Base-by-base conservation (phyloP, 2,888 invertebrate genomes). In the Panopea generosa region DNA sequence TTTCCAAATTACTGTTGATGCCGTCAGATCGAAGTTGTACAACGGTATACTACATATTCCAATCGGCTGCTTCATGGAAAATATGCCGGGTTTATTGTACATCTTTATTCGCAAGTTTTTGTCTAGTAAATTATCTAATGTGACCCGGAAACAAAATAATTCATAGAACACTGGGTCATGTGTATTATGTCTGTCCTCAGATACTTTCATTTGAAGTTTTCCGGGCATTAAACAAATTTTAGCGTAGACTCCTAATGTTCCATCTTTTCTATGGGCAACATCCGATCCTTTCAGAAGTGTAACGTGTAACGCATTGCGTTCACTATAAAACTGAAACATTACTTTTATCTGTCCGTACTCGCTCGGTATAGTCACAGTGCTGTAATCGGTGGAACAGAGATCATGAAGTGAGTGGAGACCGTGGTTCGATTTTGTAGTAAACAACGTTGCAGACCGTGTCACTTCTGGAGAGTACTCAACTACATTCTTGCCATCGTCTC, bases 301-400 rank as follows among this genome's bases (percentile, higher is more conserved):
- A 6, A 77, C 59, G 11, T 68, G 65, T 9, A 77, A 20, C 26
- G 67, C 68, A 24, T 49, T 53, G 7, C 59, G 52, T 33, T 60
- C 59, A 22, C 68, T 68, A 43, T 72, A 55, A 38, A 53, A 77
- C 52, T 77, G 77, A 49, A 77, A 77, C 68, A 72, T 72, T 1
- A 77, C 18, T 24, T 77, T 77, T n/a, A 77, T 55, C 43, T 77
- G 68, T 2, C 77, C 77, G 45, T 77, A 77, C 2, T 26, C n/a
- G 27, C 68, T 68, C 0, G 77, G 77, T 3, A 62, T 55, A 2
- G 50, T 57, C 7, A 63, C 7, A 45, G 9, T 33, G 22, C 47
- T 38, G 18, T 77, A 68, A 11, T 62, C 45, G 1, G 76, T 77
- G 6, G 71, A 71, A 49, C 18, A 56, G 16, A 76, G 66, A 24